Base-by-base conservation (phyloP, 2,113 vertebrate species). In the Sceloporus tristichus region DNA sequence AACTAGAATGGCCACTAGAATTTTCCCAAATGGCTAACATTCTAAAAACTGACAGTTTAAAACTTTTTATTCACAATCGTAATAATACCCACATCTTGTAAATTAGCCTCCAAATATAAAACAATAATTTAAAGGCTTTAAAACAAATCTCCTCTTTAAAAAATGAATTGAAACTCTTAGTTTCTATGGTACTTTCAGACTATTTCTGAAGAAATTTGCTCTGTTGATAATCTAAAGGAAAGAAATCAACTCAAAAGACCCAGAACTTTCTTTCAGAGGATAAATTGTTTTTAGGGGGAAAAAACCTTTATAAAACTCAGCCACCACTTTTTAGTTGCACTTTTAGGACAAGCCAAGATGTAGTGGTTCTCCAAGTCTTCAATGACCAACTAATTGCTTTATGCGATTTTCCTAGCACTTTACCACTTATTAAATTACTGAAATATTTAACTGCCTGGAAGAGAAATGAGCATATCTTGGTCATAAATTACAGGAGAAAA, bases 181-280 rank as follows among this genome's bases (percentile, higher is more conserved):
- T 76, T 84, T 68, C 54, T 10, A 53, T 84, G 65, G 62, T 88
- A 53, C 68, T 73, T 79, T 71, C 3, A 90, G 34, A 66, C 29
- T 88, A 18, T 23, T 83, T 85, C 82, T 74, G 23, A 75, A 91
- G 80, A 65, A 90, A 65, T 21, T 73, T 7, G 82, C 21, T 59
- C 8, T 74, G 38, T 3, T 84, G 25, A 88, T 13, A 86, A 5
- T 73, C 0, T 87, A 78, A 89, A 80, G 40, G 4, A 92, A 87
- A 91, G 82, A 34, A 87, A 85, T 75, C 53, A 40, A 93, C 86
- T 56, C n/a, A 82, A 75, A 91, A 87, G 16, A 91, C 89, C 79
- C 62, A 0, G 53, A 79, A 85, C 59, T 89, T 88, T 78, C 62
- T 5, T 84, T 89, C n/a, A 25, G 81, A 66, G 40, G 59, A 1